Conservation (phyloP, 2,113 vertebrate species). For the Shinisaurus crocodilurus region DNA sequence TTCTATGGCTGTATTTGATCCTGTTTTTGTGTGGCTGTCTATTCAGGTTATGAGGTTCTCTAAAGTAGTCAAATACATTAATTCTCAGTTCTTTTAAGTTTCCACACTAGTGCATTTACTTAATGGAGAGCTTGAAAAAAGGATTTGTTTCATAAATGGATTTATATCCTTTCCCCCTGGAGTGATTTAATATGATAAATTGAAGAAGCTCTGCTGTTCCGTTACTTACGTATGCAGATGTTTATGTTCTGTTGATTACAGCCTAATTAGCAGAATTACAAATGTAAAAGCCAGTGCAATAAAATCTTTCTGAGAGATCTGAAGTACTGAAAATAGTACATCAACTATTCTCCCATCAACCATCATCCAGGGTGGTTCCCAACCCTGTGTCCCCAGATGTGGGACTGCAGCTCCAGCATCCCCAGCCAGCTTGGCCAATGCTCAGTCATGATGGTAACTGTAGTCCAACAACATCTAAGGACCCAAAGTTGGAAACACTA, state of each 20-base stretch:
- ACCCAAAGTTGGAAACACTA: neutral
- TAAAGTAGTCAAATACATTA: neutral
- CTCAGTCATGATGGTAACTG: neutral
- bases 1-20: neutral
- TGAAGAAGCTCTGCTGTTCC: neutral
- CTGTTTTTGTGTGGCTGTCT: neutral
- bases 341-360: neutral
- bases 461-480: neutral
- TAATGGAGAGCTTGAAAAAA: neutral
- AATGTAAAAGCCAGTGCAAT: neutral
- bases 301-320: neutral
- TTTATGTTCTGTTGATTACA: conserved; percentile 17
- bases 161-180: neutral
- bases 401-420: too few relatives aligned
- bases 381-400: neutral
- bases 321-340: conserved; percentile 24
- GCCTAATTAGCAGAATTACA: conserved; percentile 3
- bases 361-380: neutral
- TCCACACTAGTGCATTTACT: neutral
- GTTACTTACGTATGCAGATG: neutral
- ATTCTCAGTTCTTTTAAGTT: conserved; percentile 5
- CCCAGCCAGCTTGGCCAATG: neutral
- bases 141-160: neutral
- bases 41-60: rapidly evolving
- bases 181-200: conserved; percentile 19